These are phyloP conservation scores for Andrena praecox DNA, from an alignment of 2,888 invertebrate species.

Conservation along the genomic window DNA sequence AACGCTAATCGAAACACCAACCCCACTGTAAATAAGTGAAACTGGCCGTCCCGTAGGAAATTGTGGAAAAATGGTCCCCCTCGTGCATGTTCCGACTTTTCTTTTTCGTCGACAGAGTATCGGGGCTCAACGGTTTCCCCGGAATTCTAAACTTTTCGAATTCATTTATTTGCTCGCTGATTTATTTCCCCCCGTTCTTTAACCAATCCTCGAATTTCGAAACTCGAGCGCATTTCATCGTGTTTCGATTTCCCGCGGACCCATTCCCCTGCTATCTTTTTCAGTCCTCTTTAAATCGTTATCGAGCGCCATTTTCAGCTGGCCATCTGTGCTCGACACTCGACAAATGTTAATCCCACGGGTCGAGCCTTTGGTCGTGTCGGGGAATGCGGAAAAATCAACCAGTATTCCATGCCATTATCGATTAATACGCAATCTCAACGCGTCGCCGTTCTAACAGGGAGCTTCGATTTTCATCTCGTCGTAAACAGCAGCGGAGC, in stretches of 20 bases:
- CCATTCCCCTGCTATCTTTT: neutral
- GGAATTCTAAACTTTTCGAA: slow-evolving; percentile 10
- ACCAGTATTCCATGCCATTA: neutral
- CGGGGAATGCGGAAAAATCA: neutral
- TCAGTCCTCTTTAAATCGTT: neutral
- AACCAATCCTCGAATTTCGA: slow-evolving; percentile 17
- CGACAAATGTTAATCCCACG: slow-evolving; percentile 13
- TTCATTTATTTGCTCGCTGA: slow-evolving; percentile 40
- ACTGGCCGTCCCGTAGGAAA: slow-evolving; percentile 72
- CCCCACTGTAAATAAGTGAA: slow-evolving; percentile 78
- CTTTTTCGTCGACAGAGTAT: slow-evolving; percentile 12
- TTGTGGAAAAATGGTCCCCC: slow-evolving; percentile 39
- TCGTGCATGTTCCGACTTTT: slow-evolving; percentile 7
- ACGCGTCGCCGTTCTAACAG: neutral
- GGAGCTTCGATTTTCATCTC: neutral
- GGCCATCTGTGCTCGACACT: slow-evolving; percentile 14
- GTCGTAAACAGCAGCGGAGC: slow-evolving; percentile 8
- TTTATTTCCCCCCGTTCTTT: slow-evolving; percentile 8
- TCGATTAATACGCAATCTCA: neutral
- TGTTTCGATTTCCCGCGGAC: slow-evolving; percentile 14
- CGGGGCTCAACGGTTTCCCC: slow-evolving; percentile 5
- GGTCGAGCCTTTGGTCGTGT: neutral
- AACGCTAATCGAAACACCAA: slow-evolving; percentile 75
- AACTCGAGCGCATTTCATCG: slow-evolving; percentile 16
- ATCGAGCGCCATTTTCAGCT: slow-evolving; percentile 21